Evolutionary conservation across 2,113 vertebrate species (phyloP), one percentile per base, ranked within the genome.

Genomic region (Cephalopholis sonnerati): DNA sequence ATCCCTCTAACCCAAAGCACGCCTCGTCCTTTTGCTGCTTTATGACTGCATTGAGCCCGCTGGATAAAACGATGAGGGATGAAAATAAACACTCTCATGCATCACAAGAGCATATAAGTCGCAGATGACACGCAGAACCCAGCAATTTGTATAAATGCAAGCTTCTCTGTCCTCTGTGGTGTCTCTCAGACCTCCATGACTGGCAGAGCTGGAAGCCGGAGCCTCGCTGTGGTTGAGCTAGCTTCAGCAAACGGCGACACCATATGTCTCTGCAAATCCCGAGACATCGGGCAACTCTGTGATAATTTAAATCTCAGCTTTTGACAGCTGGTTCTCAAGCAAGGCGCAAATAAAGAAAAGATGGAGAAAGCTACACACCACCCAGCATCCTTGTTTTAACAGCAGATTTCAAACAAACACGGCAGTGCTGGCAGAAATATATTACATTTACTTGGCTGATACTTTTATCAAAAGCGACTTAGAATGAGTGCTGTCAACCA

Each of bases 51-150:
- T n/a, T 67, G 46, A 61, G 74, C 48, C 54, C 53, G 15, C 3
- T 67, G 62, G 55, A 50, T 53, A 68, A 77, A 86, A 78, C 8
- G 64, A 68, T 13, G 61, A 59, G 24, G 79, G 58, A 74, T 73
- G 58, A 76, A 84, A 89, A 87, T 76, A 63, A 82, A 88, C 71
- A 68, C 76, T 32, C 5, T 39, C 24, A 64, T 32, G 72, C 61
- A 68, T 88, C 86, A 84, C 78, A 87, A 81, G 63, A 74, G 71
- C 29, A 24, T 65, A 41, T 62, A 62, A 81, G 74, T 83, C 57
- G 22, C 46, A 70, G 48, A 72, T 57, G 72, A 79, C 74, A 79
- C 4, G 48, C 63, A 51, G 48, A 82, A 62, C 64, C 69, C 72
- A 29, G 74, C 36, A 67, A 85, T 87, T 84, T 86, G 69, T 51